Evolutionary conservation across 2,113 vertebrate genomes (phyloP), one percentile per base, ranked within the genome.

Genomic region (Sapayoa aenigma): DNA sequence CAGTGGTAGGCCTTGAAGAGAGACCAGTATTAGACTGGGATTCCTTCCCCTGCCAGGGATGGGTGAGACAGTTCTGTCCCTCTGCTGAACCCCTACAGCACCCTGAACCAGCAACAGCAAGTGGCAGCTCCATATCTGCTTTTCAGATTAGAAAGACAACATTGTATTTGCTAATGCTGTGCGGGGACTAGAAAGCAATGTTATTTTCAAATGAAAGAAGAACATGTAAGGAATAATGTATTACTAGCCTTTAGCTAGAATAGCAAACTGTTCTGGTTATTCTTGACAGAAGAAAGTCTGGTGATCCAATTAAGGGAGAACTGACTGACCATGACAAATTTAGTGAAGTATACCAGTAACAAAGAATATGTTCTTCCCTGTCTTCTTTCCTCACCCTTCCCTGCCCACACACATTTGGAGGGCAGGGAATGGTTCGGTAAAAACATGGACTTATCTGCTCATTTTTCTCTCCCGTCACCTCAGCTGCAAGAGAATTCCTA

Each of bases 41-140:
- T 37, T 86, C 50, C 46, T 59, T 60, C 37, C 37, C 9, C 58
- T 72, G 44, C 27, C 63, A 56, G 39, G 28, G 41, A 80, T n/a
- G 30, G 49, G 80, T 37, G 24, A 0, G 0, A n/a, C 30, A 30
- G 52, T n/a, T 82, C 41, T 22, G 50, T 14, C 3, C 41, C 41
- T 71, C 74, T 1, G 3, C 49, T 56, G 39, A 88, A 93, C 50
- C 56, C 47, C 39, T 35, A 50, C 17, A 33, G 62, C 13, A 49
- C 74, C 35, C 47, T 71, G 52, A 84, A 90, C 15, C 35, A 83
- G 42, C 71, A 88, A 49, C 27, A 81, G 52, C 46, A 90, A 69
- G 27, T 2, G 7, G 69, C 56, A 78, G 60, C 42, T 92, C 58
- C 63, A 33, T 11, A 52, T 59, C 75, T 65, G 79, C 72, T 76